Evolutionary conservation across 1,140 invertebrate genomes (phyloP), one percentile per base, ranked within the genome.

Genomic region (Neodiprion pinetum): DNA sequence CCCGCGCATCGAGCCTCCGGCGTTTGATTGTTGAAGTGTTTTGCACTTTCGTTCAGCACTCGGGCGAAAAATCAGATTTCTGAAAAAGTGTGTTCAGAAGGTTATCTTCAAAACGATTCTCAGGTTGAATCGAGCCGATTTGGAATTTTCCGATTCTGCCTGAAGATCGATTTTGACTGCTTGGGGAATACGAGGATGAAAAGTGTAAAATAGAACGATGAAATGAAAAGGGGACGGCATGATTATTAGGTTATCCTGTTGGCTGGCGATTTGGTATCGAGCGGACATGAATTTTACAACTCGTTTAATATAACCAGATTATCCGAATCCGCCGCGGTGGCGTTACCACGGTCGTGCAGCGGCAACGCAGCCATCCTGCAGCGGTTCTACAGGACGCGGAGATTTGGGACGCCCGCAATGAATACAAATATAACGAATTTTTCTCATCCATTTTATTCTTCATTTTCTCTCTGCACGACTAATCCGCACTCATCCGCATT

Each of bases 221-320:
- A 40, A 40, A 40, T 40, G 5, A 40, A 40, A 40, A 40, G 28
- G 28, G 28, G 28, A 40, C 28, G 28, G 28, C 5, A 9, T 48
- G 73, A 47, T 53, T 76, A 77, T 78, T 65, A 65, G 71, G 48
- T 73, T 74, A 70, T 53, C 68, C 70, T 53, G 72, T 74, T 78
- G 77, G 73, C 77, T 81, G 73, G 76, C 78, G 77, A 82, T 77
- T 76, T 79, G 71, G 77, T 76, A 81, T 80, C 80, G 77, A 81
- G 79, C 74, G 79, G 80, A 75, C 76, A 82, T 81, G 78, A 81
- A 82, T 80, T 81, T 82, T 81, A 79, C 80, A 81, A 79, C 80
- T 80, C 76, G 80, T 81, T 81, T 79, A 70, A 76, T 72, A 74
- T 80, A 81, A 80, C 76, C 73, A 70, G 80, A 81, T 81, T 78